These are phyloP conservation scores for Cerceris ruficornis DNA, from an alignment of 2,888 invertebrate species.

Conservation along the genomic window DNA sequence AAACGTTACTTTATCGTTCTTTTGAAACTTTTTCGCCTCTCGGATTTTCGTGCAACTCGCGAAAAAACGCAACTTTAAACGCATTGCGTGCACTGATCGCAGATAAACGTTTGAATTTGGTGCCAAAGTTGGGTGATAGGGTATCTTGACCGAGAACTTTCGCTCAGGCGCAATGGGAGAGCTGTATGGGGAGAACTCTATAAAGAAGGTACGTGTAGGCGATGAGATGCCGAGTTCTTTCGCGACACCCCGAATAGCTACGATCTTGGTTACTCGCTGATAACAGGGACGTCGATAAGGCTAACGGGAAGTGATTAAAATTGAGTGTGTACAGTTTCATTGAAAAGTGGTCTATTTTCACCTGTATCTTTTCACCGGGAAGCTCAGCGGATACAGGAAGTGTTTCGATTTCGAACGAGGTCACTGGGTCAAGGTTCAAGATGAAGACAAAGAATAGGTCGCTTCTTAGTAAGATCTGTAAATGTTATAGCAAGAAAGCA, in stretches of 20 bases:
- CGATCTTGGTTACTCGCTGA: not conserved
- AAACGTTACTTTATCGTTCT: not conserved
- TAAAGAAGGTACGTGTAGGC: slow-evolving; percentile 39
- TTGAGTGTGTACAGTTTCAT: not conserved
- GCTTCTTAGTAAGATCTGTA: slow-evolving; percentile 73
- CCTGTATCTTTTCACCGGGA: not conserved
- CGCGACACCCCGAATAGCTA: not conserved
- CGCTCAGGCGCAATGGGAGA: slow-evolving; percentile 52
- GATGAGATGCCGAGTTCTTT: not conserved
- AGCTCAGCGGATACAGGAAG: slow-evolving; percentile 10
- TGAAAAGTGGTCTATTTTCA: too few relatives aligned
- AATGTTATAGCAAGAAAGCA: slow-evolving; percentile 69
- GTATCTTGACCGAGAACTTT: slow-evolving; percentile 29
- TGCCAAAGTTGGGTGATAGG: slow-evolving; percentile 18
- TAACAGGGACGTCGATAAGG: not conserved
- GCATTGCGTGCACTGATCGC: slow-evolving; percentile 4
- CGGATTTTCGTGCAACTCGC: not conserved
- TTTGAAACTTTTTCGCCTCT: not conserved
- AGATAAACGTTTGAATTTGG: slow-evolving; percentile 41
- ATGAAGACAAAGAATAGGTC: slow-evolving; percentile 75
- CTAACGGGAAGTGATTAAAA: not conserved
- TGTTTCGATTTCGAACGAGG: slow-evolving; percentile 5
- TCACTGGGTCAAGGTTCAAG: slow-evolving; percentile 45
- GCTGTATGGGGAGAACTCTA: slow-evolving; percentile 28
- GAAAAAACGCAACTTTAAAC: too few relatives aligned